A percentile compares a stretch with the other conserved stretches of the same genome.
These are phyloP conservation scores for Philereme transversata DNA, from an alignment of 2,888 invertebrate genomes.

Conservation along the genomic window DNA sequence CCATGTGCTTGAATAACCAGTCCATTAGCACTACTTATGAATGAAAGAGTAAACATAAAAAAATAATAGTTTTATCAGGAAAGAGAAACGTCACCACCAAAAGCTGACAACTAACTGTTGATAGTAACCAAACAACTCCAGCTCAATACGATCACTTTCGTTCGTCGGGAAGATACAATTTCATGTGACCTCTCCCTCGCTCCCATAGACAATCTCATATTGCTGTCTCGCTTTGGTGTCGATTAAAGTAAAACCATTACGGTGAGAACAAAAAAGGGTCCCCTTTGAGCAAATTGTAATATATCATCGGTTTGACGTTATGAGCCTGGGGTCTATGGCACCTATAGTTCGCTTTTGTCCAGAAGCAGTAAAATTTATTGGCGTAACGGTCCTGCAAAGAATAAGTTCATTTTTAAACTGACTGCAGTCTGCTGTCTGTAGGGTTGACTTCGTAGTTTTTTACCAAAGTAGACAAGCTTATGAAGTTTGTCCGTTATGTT, in stretches of 20 bases:
- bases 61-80: conserved; percentile 8
- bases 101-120: conserved; percentile 74
- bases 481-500: no score
- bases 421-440: no score
- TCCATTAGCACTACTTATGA: conserved; percentile 6
- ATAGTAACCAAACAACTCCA: conserved; percentile 67
- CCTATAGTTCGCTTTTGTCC: conserved; percentile 68
- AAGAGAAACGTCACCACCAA: conserved; percentile 53
- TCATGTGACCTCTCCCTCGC: conserved; percentile 51
- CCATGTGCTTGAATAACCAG: conserved; percentile 1
- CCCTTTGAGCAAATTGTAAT: conserved; percentile 82
- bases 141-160: conserved; percentile 70
- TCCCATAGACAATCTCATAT: conserved; percentile 41
- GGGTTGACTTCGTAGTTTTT: conserved; percentile 2
- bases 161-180: conserved; percentile 76
- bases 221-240: conserved; percentile 54
- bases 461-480: no score
- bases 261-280: conserved; percentile 82
- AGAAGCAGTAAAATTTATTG: conserved; percentile 72
- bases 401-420: conserved; percentile 38
- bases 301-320: conserved; percentile 82
- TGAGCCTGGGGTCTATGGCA: conserved; percentile 69
- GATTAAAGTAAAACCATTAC: conserved; percentile 82
- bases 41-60: background rate
- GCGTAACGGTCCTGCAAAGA: conserved; percentile 63